Evolutionary conservation across 2,113 vertebrate species (phyloP).

Genomic region (Brienomyrus longianalis): DNA sequence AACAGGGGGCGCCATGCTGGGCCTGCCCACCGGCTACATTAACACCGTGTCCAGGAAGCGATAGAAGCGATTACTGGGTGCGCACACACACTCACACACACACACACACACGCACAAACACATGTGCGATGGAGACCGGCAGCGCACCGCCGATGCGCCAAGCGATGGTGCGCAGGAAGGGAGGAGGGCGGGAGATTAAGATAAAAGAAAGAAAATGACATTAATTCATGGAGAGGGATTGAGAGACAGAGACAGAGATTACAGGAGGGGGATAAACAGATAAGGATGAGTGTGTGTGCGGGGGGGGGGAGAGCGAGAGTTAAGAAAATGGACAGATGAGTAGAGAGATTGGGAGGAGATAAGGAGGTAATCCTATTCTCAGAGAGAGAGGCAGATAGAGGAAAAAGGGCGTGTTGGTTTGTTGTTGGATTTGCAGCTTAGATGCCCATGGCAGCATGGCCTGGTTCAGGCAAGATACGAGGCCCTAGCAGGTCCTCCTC

Average conservation of each 20-base stretch:
- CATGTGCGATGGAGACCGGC: neutral
- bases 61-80: neutral
- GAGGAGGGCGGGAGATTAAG: slow-evolving; percentile 13
- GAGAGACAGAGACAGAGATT: slow-evolving; percentile 18
- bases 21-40: neutral
- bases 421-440: neutral
- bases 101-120: neutral
- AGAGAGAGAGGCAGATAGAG: slow-evolving; percentile 3
- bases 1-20: neutral
- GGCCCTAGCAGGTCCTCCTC: neutral
- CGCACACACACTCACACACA: neutral
- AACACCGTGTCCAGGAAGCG: neutral
- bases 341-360: slow-evolving; percentile 15
- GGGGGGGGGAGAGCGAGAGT: neutral
- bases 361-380: slow-evolving; percentile 16
- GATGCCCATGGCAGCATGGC: neutral
- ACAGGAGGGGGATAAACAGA: slow-evolving; percentile 31
- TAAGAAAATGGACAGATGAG: slow-evolving; percentile 17
- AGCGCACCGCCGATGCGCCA: neutral
- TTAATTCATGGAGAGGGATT: slow-evolving; percentile 15
- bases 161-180: slow-evolving; percentile 48
- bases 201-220: slow-evolving; percentile 17
- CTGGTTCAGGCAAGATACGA: neutral
- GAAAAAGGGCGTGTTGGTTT: neutral
- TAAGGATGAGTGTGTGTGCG: neutral